These are phyloP conservation scores for Venusia cambrica DNA, from an alignment of 2,888 invertebrate genomes.

Conservation along the genomic window DNA sequence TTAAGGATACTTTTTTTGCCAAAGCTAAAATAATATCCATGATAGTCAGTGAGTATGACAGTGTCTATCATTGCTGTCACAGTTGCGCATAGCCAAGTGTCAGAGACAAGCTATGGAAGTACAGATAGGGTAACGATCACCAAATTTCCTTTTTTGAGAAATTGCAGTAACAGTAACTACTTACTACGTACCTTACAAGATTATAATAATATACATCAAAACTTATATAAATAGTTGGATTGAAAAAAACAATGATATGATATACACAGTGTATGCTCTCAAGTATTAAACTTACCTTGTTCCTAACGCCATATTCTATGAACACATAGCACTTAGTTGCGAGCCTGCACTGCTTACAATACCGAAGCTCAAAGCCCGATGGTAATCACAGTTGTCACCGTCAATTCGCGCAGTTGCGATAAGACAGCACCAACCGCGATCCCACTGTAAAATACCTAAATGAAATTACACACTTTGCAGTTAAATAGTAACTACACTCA, in stretches of 20 bases:
- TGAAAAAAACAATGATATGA: neutral
- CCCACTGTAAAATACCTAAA: constrained; percentile 46
- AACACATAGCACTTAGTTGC: constrained; percentile 23
- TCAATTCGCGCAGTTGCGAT: constrained; percentile 70
- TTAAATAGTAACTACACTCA: constrained; percentile 33
- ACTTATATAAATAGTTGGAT: too few relatives aligned
- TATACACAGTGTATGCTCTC: too few relatives aligned
- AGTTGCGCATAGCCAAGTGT: constrained; percentile 51
- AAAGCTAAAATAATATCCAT: too few relatives aligned
- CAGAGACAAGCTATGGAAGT: constrained; percentile 43
- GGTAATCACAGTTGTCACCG: constrained; percentile 72
- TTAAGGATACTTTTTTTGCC: too few relatives aligned
- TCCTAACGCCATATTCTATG: constrained; percentile 40
- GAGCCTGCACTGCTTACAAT: constrained; percentile 52
- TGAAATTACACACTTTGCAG: constrained; percentile 43
- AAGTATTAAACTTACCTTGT: too few relatives aligned
- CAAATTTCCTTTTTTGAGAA: too few relatives aligned
- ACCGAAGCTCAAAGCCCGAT: constrained; percentile 55
- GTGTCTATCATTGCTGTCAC: too few relatives aligned
- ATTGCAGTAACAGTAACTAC: too few relatives aligned
- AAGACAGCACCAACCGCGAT: constrained; percentile 47
- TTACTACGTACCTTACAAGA: too few relatives aligned
- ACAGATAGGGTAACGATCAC: constrained; percentile 36
- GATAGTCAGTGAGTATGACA: too few relatives aligned
- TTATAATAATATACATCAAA: too few relatives aligned